These are phyloP conservation scores for Agrilus mali DNA, from an alignment of 2,888 invertebrate genomes.

Conservation along the genomic window DNA sequence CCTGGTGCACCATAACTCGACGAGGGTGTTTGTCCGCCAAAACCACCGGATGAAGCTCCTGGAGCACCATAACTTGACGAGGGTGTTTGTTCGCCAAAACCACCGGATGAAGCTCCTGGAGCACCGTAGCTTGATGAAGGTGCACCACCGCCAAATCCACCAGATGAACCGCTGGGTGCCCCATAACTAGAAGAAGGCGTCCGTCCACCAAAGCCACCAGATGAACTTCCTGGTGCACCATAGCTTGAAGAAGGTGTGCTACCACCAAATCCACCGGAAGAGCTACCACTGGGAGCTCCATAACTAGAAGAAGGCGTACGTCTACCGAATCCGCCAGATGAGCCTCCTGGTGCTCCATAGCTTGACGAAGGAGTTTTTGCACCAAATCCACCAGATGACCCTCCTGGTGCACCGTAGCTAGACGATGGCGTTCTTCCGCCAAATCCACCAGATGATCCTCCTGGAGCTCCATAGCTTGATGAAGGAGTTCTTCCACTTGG, in stretches of 20 bases:
- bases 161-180: background rate
- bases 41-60: conserved; percentile 24
- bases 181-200: background rate
- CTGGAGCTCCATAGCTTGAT: background rate
- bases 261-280: background rate
- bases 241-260: background rate
- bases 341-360: background rate
- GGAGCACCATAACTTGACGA: conserved; percentile 18
- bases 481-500: background rate
- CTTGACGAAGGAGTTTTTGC: background rate
- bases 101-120: conserved; percentile 24
- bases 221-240: background rate
- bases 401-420: background rate
- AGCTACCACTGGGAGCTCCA: background rate
- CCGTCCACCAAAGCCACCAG: too few relatives aligned
- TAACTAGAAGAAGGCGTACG: background rate
- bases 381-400: background rate
- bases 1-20: conserved; percentile 21
- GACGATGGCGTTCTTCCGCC: background rate
- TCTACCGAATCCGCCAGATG: background rate
- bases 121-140: conserved; percentile 22
- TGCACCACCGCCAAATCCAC: conserved; percentile 16
- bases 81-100: conserved; percentile 33
- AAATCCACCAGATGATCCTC: background rate
- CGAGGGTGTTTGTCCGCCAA: conserved; percentile 18